phyloP scores from a whole-genome alignment of 1,140 invertebrate species.

The Patella vulgata region DNA sequence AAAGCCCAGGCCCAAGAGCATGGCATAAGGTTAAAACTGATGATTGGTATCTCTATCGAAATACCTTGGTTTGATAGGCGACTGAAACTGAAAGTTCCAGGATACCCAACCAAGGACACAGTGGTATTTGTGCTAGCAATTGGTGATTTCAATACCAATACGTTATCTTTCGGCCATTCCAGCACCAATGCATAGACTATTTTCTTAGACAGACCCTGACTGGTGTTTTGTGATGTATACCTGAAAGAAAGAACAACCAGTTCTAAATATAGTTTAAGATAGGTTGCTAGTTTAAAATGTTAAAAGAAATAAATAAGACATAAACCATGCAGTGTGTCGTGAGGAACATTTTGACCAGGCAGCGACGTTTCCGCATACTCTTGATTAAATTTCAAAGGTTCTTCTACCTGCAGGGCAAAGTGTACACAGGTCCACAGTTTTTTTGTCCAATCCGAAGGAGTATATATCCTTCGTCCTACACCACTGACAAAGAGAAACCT shows the following conservation, averaged over 20 bases:
- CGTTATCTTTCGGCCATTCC: slow-evolving; percentile 74
- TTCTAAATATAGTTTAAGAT: no score
- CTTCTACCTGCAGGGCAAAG: no score
- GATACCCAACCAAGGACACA: slow-evolving; percentile 54
- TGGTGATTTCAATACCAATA: slow-evolving; percentile 68
- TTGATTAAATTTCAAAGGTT: no score
- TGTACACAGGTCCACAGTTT: no score
- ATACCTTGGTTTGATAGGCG: slow-evolving; percentile 23
- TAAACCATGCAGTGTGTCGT: no score
- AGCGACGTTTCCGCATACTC: no score
- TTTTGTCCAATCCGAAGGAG: no score
- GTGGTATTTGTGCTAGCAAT: slow-evolving; percentile 28
- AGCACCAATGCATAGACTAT: slow-evolving; percentile 75
- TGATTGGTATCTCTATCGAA: slow-evolving; percentile 37
- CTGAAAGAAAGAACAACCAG: slow-evolving; percentile 68
- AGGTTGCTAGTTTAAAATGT: no score
- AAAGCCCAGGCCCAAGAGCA: slow-evolving; percentile 52
- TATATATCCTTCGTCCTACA: no score
- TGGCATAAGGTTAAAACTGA: slow-evolving; percentile 41
- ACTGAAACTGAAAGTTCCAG: slow-evolving; percentile 18
- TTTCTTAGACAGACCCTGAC: slow-evolving; percentile 63
- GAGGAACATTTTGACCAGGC: no score
- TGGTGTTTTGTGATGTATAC: slow-evolving; percentile 67
- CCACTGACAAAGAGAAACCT: no score
- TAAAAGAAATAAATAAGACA: no score